Evolutionary conservation across 2,797 vertebrate genomes (phyloP), one percentile per base, ranked within the genome.

Genomic region (Choloepus didactylus): DNA sequence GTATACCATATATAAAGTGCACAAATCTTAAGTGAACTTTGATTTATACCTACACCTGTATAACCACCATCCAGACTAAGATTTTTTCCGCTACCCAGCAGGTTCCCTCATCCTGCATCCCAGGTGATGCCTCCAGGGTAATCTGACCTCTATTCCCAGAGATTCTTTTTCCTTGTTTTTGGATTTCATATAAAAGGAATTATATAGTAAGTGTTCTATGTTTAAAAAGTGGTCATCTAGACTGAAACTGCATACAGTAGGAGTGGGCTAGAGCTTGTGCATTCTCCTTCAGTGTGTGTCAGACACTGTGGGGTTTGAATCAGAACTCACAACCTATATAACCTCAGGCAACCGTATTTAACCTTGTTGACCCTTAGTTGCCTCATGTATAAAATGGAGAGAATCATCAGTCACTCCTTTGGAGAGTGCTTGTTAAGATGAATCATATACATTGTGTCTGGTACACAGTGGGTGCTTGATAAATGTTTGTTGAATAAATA

Each of bases 401-500:
- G 23, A 91, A 64, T 51, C 81, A 54, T 69, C 44, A 76, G 35
- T 73, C 35, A 72, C 75, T 73, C 44, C 75, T 56, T 87, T 95
- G 49, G 19, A 84, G 82, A 49, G 67, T 69, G 82, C 70, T 91
- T 54, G 14, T 94, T 73, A 87, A 18, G 44, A 87, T 59, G 21
- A 92, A 16, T n/a, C 46, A 31, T 46, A 79, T 21, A 79, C 21
- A 15, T 82, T 49, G 35, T 56, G 18, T 23, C 60, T 80, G 87
- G 76, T 51, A 77, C 75, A 49, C 27, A 38, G 38, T 46, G 10
- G 51, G 15, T 89, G 79, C 76, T 67, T 51, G 69, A 56, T 44
- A 85, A 91, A 75, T 84, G 21, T 85, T 46, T 69, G 69, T 76
- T 96, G 72, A 76, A 60, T n/a, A 69, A 91, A 56, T 38, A 75